These are phyloP conservation scores for Bujurquina vittata DNA, from an alignment of 2,113 vertebrate genomes.

Conservation along the genomic window DNA sequence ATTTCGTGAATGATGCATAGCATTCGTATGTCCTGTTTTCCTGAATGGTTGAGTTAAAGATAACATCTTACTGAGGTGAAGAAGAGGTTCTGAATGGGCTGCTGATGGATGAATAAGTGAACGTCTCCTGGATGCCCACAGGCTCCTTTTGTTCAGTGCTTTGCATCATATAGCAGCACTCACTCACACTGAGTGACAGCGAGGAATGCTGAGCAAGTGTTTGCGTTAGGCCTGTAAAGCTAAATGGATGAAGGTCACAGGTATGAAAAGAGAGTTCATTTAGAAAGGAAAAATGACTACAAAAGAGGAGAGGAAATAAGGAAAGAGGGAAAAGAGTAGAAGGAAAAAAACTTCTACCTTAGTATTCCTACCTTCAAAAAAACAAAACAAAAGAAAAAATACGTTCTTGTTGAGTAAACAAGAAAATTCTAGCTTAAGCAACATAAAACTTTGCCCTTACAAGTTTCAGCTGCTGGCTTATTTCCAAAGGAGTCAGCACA, in stretches of 20 bases:
- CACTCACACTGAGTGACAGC: not conserved
- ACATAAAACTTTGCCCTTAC: too few relatives aligned
- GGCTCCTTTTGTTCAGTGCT: constrained; percentile 19
- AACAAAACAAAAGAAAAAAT: too few relatives aligned
- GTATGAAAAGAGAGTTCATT: not conserved
- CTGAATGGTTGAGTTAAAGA: constrained; percentile 15
- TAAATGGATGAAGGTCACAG: not conserved
- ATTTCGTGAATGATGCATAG: not conserved
- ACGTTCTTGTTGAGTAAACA: too few relatives aligned
- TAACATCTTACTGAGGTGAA: constrained; percentile 3
- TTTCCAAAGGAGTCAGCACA: not conserved
- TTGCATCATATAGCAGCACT: constrained; percentile 26
- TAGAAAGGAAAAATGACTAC: not conserved
- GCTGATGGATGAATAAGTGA: constrained; percentile 37
- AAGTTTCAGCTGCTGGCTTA: too few relatives aligned
- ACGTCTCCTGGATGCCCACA: constrained; percentile 16
- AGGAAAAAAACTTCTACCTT: too few relatives aligned
- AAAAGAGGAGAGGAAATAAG: too few relatives aligned
- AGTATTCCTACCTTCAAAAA: too few relatives aligned
- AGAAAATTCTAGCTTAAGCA: too few relatives aligned
- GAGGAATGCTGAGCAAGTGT: constrained; percentile 34
- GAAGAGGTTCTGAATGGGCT: constrained; percentile 6
- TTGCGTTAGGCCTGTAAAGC: not conserved
- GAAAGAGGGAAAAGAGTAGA: too few relatives aligned
- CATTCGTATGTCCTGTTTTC: not conserved